A percentile compares a stretch with the other conserved stretches of the same genome.
phyloP scores from a whole-genome alignment of 1,140 invertebrate species.

The Lamellibrachia luymesi region DNA sequence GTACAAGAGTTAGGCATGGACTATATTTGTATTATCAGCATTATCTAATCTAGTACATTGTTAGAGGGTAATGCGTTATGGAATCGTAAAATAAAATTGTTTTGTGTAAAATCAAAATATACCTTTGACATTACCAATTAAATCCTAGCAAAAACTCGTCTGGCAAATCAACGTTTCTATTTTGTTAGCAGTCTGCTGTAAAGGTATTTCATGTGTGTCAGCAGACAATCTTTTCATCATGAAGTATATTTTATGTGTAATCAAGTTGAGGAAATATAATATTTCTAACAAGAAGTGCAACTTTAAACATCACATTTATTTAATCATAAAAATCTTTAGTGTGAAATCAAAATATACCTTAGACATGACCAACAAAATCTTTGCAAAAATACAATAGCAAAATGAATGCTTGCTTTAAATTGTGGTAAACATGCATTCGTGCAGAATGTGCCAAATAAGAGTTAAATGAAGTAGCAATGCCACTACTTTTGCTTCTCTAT shows the following conservation, averaged over 20 bases:
- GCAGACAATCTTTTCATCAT: background rate
- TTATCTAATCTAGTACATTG: background rate
- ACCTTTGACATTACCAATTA: no score
- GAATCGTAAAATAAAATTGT: no score
- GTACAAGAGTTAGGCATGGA: background rate
- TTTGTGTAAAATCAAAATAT: no score
- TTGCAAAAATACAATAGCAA: background rate
- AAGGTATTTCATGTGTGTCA: background rate
- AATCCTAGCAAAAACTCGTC: no score
- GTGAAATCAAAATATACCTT: background rate
- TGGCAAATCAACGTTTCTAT: no score
- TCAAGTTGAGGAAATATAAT: background rate
- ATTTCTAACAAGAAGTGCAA: no score
- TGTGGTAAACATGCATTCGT: background rate
- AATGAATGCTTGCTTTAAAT: background rate
- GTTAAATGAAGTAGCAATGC: background rate
- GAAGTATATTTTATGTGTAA: background rate
- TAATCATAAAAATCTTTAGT: no score
- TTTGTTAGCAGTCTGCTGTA: no score
- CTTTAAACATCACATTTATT: no score
- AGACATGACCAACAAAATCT: background rate
- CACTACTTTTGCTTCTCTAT: background rate
- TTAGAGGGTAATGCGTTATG: background rate
- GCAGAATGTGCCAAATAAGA: background rate
- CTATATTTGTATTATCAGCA: background rate